Percentiles rank a stretch among this genome's conserved stretches.
Conservation (phyloP, 2,888 invertebrate species). For the Hoplodrina blanda region DNA sequence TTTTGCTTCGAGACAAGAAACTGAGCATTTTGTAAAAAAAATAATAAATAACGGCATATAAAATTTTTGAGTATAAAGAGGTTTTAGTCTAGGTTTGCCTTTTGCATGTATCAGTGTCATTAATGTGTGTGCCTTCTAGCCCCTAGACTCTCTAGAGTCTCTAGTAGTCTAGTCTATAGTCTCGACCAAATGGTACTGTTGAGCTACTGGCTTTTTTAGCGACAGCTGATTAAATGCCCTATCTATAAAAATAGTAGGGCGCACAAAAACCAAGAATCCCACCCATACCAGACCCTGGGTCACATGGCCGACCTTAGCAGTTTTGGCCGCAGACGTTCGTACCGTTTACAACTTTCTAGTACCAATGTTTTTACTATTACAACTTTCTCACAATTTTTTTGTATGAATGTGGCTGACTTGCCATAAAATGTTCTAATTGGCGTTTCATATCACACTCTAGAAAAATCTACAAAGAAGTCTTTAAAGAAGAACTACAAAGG, state of each 20-base stretch:
- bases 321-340: constrained; percentile 10
- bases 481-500: constrained; percentile 89
- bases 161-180: background rate
- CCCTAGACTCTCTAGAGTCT: too few species aligned
- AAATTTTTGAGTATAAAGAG: background rate
- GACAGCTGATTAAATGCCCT: background rate
- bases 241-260: background rate
- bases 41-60: constrained; percentile 1
- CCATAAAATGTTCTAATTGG: constrained; percentile 27
- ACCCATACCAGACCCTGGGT: constrained; percentile 7
- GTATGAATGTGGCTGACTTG: constrained; percentile 30
- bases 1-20: constrained; percentile 24
- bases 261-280: background rate
- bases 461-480: constrained; percentile 80
- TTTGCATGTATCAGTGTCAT: background rate
- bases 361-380: constrained; percentile 36
- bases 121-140: too few species aligned
- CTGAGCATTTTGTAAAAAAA: constrained; percentile 25
- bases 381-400: constrained; percentile 42
- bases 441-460: constrained; percentile 64
- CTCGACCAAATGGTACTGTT: background rate
- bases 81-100: background rate
- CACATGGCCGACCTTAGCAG: constrained; percentile 8
- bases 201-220: background rate
- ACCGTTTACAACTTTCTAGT: constrained; percentile 69